Conservation (phyloP, 2,888 invertebrate species). For the Sphecodes monilicornis region DNA sequence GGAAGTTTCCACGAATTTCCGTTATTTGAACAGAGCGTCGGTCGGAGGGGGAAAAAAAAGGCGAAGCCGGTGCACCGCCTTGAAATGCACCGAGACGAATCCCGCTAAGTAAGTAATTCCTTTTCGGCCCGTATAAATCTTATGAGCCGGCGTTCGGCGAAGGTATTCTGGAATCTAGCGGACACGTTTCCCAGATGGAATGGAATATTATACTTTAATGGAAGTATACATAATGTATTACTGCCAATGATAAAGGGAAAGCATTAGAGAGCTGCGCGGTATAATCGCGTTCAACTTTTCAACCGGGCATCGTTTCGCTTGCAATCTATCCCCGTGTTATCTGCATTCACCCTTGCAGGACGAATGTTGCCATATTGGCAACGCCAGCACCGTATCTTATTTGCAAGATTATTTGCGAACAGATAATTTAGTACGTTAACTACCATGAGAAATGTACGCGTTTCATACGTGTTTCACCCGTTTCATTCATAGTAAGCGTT, state of each 20-base stretch:
- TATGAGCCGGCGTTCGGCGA: conserved; percentile 43
- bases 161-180: conserved; percentile 49
- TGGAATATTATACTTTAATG: conserved; percentile 62
- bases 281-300: conserved; percentile 64
- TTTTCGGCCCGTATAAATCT: conserved; percentile 60
- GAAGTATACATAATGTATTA: conserved; percentile 67
- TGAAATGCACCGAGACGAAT: conserved; percentile 45
- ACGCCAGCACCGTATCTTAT: too few species aligned
- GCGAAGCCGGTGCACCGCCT: not conserved
- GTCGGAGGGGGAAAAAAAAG: not conserved
- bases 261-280: conserved; percentile 44
- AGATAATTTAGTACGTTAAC: too few species aligned
- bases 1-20: conserved; percentile 19
- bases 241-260: conserved; percentile 63
- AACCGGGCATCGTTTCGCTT: conserved; percentile 41
- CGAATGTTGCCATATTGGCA: not conserved
- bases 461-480: too few species aligned
- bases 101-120: conserved; percentile 55
- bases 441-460: too few species aligned
- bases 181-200: conserved; percentile 44
- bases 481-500: too few species aligned
- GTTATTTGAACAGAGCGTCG: conserved; percentile 29
- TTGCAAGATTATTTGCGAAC: too few species aligned
- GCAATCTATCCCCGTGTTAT: conserved; percentile 47
- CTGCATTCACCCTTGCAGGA: not conserved